Evolutionary conservation across 2,888 invertebrate species (phyloP).

Genomic region (Leucozona laternaria): DNA sequence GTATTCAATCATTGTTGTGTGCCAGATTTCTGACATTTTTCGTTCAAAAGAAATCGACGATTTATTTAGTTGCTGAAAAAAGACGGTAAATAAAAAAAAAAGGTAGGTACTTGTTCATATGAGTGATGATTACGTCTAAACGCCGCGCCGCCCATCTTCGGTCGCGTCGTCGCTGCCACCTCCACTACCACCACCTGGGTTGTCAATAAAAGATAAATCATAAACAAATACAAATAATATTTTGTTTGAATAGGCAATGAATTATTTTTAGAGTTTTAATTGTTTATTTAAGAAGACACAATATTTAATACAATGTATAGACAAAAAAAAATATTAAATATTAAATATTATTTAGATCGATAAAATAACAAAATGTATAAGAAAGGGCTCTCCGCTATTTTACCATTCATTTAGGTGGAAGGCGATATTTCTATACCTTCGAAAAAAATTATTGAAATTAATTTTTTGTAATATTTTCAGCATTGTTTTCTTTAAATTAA

Average conservation of each 20-base stretch:
- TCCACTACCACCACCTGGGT: conserved; percentile 60
- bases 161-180: neutral
- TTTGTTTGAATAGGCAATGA: conserved; percentile 11
- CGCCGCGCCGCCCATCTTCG: conserved; percentile 4
- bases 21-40: conserved; percentile 66
- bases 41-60: neutral
- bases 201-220: conserved; percentile 44
- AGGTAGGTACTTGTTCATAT: conserved; percentile 16
- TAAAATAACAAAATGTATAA: neutral
- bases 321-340: neutral
- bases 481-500: no score
- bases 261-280: neutral
- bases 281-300: neutral
- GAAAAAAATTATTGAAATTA: no score
- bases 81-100: conserved; percentile 1
- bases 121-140: conserved; percentile 58
- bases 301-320: neutral
- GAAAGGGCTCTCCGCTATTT: no score
- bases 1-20: conserved; percentile 66
- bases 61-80: conserved; percentile 3
- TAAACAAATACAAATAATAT: conserved; percentile 22
- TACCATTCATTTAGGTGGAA: no score
- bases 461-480: no score
- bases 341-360: neutral
- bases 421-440: no score